phyloP scores from a whole-genome alignment of 2,888 invertebrate species.

The Anarsia innoxiella region DNA sequence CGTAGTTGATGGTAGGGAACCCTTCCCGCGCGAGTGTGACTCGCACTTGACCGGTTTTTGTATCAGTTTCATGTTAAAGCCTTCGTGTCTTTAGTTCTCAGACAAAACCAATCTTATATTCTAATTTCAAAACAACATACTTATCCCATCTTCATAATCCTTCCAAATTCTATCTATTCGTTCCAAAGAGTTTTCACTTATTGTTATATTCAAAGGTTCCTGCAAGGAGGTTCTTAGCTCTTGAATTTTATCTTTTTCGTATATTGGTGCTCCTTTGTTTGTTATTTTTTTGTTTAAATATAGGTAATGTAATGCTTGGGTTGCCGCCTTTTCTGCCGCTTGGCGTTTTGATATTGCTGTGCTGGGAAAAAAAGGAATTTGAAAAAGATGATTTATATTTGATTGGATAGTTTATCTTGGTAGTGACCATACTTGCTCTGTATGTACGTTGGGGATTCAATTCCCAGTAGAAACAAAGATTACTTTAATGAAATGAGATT shows the following conservation, averaged over 20 bases:
- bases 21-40: no score
- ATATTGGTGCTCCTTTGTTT: slow-evolving; percentile 63
- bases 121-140: no score
- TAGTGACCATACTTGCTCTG: no score
- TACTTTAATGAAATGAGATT: no score
- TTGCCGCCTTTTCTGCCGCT: slow-evolving; percentile 71
- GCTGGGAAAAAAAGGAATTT: slow-evolving; percentile 39
- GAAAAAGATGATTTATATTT: slow-evolving; percentile 1
- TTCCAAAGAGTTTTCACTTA: slow-evolving; percentile 46
- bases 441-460: no score
- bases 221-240: slow-evolving; percentile 41
- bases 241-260: slow-evolving; percentile 45
- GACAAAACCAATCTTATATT: no score
- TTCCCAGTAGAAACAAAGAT: no score
- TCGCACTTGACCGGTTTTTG: no score
- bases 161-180: slow-evolving; percentile 55
- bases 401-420: background rate
- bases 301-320: slow-evolving; percentile 72
- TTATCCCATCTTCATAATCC: slow-evolving; percentile 58
- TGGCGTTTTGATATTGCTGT: slow-evolving; percentile 66
- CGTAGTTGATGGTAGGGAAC: no score
- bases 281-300: slow-evolving; percentile 60
- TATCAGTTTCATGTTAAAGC: no score
- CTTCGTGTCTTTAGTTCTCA: no score
- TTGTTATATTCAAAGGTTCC: slow-evolving; percentile 35